Conservation (phyloP, 2,797 vertebrate genomes). For the Hypotaenidia okinawae region DNA sequence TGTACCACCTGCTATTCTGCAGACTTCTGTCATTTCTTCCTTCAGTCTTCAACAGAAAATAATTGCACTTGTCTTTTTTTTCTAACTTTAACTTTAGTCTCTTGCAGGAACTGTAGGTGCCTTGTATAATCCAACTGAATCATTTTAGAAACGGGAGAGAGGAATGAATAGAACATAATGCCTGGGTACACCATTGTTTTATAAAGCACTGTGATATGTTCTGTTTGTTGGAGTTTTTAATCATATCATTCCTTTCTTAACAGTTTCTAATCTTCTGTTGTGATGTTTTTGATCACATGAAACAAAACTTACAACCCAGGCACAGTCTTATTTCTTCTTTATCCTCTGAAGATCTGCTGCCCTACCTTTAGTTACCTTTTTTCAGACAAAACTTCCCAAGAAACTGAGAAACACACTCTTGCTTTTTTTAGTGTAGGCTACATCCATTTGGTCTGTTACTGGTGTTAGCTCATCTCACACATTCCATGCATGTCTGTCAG, state of each 20-base stretch:
- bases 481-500: conserved; percentile 22
- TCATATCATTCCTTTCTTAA: background rate
- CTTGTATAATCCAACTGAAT: background rate
- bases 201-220: background rate
- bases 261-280: background rate
- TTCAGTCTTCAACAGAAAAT: background rate
- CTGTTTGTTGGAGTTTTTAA: background rate
- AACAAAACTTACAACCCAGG: background rate
- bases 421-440: background rate
- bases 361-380: background rate
- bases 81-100: background rate
- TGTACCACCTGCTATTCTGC: background rate
- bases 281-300: background rate
- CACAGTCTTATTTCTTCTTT: background rate
- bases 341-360: background rate
- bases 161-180: background rate
- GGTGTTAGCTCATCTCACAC: background rate
- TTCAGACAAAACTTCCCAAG: background rate
- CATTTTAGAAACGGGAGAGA: background rate
- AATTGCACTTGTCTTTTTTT: background rate
- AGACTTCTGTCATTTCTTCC: background rate
- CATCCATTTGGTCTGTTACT: background rate
- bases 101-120: background rate
- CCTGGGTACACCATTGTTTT: background rate
- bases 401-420: background rate